phyloP scores from a whole-genome alignment of 2,113 vertebrate species.

The Numida meleagris region DNA sequence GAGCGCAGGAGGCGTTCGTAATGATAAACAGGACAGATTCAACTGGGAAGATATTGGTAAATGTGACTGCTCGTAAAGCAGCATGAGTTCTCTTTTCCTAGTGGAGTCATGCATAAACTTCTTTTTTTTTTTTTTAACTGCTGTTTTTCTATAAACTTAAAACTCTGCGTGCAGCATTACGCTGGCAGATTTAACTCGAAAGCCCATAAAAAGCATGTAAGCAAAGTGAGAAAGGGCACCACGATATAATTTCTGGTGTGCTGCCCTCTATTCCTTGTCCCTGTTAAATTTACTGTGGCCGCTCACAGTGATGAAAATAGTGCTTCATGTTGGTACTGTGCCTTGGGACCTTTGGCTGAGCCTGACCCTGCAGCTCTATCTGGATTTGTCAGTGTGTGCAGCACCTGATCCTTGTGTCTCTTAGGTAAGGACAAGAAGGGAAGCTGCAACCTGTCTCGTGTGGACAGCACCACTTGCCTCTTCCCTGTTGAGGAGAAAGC shows the following conservation, averaged over 20 bases:
- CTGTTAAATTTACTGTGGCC: neutral
- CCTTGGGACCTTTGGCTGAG: constrained; percentile 17
- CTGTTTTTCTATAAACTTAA: neutral
- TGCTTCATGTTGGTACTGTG: constrained; percentile 68
- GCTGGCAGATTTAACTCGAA: neutral
- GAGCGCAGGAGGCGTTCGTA: neutral
- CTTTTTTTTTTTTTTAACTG: neutral
- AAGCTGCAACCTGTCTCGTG: constrained; percentile 84
- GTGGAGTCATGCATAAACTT: neutral
- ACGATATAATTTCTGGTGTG: rapidly evolving
- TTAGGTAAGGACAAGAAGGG: constrained; percentile 92
- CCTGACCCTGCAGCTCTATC: neutral
- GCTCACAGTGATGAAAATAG: neutral
- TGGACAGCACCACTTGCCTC: constrained; percentile 93
- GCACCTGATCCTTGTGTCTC: neutral
- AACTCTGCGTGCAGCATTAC: rapidly evolving
- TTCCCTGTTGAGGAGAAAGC: constrained; percentile 96
- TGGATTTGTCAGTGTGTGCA: neutral
- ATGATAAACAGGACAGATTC: neutral
- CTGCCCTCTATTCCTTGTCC: rapidly evolving
- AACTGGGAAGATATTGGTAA: neutral
- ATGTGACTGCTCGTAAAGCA: neutral
- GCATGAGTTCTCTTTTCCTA: neutral
- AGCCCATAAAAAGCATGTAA: neutral
- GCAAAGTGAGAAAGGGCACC: neutral